Percentiles rank a stretch among this genome's conserved stretches.
Evolutionary conservation across 2,888 invertebrate species (phyloP).

Genomic region (Enoplolaimus lenunculus): DNA sequence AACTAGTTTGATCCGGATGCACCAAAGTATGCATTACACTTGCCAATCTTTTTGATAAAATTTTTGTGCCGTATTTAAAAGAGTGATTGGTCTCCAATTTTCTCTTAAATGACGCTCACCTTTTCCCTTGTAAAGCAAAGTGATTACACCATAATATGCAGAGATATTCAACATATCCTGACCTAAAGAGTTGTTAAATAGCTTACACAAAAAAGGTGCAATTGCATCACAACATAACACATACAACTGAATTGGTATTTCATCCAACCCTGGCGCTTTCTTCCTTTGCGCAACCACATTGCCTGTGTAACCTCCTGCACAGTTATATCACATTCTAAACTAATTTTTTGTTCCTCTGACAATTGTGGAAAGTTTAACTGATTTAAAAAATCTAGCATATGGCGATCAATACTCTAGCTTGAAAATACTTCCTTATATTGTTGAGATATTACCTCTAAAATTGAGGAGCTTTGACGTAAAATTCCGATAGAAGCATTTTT

Average conservation of each 20-base stretch:
- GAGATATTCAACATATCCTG: not conserved
- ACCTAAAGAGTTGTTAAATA: not conserved
- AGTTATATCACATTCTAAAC: no score
- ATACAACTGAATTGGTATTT: not conserved
- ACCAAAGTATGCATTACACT: not conserved
- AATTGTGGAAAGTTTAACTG: no score
- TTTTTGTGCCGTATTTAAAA: not conserved
- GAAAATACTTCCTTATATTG: no score
- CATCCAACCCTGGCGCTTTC: not conserved
- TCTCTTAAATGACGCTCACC: not conserved
- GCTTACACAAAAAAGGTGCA: not conserved
- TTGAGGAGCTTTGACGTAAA: no score
- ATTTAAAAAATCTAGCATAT: no score
- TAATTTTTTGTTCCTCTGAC: no score
- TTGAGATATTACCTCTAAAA: no score
- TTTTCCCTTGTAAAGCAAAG: not conserved
- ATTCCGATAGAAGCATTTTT: no score
- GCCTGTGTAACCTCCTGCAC: no score
- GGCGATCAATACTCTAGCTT: no score
- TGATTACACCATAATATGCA: not conserved
- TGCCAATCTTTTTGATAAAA: not conserved
- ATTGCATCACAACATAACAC: not conserved
- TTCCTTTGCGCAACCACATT: no score
- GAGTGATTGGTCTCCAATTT: not conserved
- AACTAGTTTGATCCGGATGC: not conserved